A percentile compares a stretch with the other conserved stretches of the same genome.
Conservation (phyloP, 2,797 vertebrate species). For the Rousettus madagascariensis region DNA sequence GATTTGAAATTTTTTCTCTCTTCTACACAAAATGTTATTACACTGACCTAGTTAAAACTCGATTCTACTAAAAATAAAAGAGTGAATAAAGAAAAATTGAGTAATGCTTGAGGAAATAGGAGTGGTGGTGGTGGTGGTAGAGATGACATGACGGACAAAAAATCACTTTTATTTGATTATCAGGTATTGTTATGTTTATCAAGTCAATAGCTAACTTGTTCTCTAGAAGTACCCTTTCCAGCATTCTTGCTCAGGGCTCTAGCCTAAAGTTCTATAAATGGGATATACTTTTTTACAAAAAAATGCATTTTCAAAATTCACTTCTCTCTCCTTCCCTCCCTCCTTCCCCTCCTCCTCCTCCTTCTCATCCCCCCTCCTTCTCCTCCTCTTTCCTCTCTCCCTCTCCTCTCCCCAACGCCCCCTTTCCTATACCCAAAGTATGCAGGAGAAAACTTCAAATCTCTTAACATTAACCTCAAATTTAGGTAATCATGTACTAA, state of each 20-base stretch:
- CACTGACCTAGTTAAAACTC: slow-evolving; percentile 29
- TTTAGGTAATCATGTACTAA: background rate
- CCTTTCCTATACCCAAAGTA: background rate
- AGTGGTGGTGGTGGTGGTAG: background rate
- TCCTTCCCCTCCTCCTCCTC: background rate
- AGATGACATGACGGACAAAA: background rate
- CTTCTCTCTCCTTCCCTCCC: background rate
- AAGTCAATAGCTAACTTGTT: background rate
- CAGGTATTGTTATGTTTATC: background rate
- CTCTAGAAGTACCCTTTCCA: background rate
- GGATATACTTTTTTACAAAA: background rate
- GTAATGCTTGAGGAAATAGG: background rate
- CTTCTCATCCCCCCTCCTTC: background rate
- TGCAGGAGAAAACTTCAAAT: background rate
- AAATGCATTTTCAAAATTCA: background rate
- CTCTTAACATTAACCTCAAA: background rate
- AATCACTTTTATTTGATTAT: background rate
- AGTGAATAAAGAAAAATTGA: background rate
- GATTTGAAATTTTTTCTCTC: slow-evolving; percentile 57
- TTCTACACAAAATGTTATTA: slow-evolving; percentile 48
- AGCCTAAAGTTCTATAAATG: background rate
- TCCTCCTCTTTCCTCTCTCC: background rate
- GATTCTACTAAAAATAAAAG: background rate
- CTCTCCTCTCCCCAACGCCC: background rate
- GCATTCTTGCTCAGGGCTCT: background rate